Conservation (phyloP, 1,140 invertebrate species). For the Halyomorpha halys region DNA sequence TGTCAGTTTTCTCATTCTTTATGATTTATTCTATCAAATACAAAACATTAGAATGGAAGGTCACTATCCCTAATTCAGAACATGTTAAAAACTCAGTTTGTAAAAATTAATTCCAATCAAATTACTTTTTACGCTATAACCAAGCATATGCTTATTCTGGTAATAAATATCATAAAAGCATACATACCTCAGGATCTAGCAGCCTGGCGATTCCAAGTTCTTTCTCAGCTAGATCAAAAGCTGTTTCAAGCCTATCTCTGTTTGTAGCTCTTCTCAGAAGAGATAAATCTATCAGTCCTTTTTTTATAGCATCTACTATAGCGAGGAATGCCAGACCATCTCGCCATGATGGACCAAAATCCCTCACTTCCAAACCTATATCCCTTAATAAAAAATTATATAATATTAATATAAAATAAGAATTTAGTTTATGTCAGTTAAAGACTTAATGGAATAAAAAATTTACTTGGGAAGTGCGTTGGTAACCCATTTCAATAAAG, state of each 20-base stretch:
- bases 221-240: constrained; percentile 85
- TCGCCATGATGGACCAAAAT: constrained; percentile 94
- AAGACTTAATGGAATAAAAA: background rate
- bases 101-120: too few species aligned
- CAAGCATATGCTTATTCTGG: too few species aligned
- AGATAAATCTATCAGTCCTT: constrained; percentile 80
- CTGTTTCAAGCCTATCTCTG: constrained; percentile 74
- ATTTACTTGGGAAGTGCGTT: constrained; percentile 82
- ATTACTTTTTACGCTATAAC: too few species aligned
- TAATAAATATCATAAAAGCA: background rate
- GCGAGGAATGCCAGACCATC: constrained; percentile 94
- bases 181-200: constrained; percentile 65
- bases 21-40: too few species aligned
- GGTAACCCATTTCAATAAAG: constrained; percentile 87
- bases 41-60: too few species aligned
- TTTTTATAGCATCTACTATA: constrained; percentile 89
- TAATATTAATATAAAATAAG: background rate
- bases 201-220: constrained; percentile 88
- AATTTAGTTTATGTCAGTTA: background rate
- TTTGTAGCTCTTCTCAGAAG: constrained; percentile 67
- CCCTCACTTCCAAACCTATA: constrained; percentile 75
- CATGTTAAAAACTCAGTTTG: too few species aligned
- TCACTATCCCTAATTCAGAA: too few species aligned
- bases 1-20: too few species aligned
- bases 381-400: constrained; percentile 45